Conservation (phyloP, 2,888 invertebrate species). For the Clitarchus hookeri region DNA sequence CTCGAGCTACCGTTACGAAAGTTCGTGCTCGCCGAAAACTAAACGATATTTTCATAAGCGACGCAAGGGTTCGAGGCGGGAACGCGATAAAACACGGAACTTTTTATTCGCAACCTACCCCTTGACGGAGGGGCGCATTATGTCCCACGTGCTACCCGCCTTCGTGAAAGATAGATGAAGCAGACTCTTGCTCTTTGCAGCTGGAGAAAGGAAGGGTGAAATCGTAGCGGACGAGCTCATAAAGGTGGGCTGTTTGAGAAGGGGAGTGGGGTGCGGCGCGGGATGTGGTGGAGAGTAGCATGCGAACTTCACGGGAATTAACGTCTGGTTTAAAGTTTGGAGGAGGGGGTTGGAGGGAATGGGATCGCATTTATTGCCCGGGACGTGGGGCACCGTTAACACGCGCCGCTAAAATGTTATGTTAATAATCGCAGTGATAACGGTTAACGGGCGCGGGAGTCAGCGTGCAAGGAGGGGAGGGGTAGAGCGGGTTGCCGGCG, state of each 20-base stretch:
- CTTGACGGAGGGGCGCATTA: background rate
- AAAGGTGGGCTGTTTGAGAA: background rate
- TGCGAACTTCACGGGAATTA: background rate
- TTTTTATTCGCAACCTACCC: background rate
- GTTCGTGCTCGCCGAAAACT: background rate
- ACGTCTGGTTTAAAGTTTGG: background rate
- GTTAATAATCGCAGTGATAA: background rate
- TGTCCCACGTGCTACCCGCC: background rate
- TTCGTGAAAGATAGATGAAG: constrained; percentile 9
- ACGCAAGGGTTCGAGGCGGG: background rate
- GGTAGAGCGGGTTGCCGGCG: background rate
- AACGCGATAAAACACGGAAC: background rate
- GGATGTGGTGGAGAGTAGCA: background rate
- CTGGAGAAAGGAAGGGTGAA: background rate
- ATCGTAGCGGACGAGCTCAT: background rate
- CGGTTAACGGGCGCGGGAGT: background rate
- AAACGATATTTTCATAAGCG: background rate
- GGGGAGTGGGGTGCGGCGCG: no score
- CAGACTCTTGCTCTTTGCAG: background rate
- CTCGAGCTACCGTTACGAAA: background rate
- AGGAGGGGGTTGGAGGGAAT: background rate
- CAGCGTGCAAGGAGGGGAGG: background rate
- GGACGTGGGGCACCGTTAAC: background rate
- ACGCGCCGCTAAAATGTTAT: background rate
- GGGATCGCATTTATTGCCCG: background rate